Conservation (phyloP, 2,797 vertebrate genomes). For the Harpagifer antarcticus region DNA sequence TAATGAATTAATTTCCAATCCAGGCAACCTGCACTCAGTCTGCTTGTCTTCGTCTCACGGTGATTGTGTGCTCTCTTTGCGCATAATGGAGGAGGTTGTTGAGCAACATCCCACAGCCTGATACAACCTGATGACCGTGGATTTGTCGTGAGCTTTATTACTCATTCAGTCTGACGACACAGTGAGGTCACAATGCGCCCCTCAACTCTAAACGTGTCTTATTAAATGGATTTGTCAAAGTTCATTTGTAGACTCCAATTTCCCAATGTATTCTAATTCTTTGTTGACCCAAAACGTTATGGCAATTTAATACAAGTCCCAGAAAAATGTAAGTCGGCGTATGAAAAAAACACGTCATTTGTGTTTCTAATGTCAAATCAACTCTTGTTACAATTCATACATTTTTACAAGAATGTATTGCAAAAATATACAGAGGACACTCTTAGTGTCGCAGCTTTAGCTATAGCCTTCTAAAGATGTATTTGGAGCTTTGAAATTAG, state of each 20-base stretch:
- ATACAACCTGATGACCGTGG: slow-evolving; percentile 28
- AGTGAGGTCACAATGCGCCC: not conserved
- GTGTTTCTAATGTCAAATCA: no score
- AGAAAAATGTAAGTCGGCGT: not conserved
- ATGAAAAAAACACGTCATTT: not conserved
- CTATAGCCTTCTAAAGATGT: not conserved
- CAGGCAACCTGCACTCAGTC: slow-evolving; percentile 7
- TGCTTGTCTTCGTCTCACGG: slow-evolving; percentile 26
- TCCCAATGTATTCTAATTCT: not conserved
- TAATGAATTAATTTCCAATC: slow-evolving; percentile 7
- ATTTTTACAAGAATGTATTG: not conserved
- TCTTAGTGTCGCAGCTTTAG: not conserved
- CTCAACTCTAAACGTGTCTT: not conserved
- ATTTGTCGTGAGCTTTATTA: slow-evolving; percentile 20
- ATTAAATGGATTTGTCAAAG: not conserved
- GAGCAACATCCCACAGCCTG: slow-evolving; percentile 6
- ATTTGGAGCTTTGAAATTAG: not conserved
- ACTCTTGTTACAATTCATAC: not conserved
- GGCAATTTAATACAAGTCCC: not conserved
- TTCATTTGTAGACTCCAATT: not conserved
- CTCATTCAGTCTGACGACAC: slow-evolving; percentile 4
- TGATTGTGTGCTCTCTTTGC: slow-evolving; percentile 17
- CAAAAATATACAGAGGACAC: not conserved
- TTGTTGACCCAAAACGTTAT: not conserved
- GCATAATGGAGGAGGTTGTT: not conserved